Evolutionary conservation across 2,113 vertebrate genomes (phyloP), one percentile per base, ranked within the genome.

Genomic region (Oncorhynchus nerka): DNA sequence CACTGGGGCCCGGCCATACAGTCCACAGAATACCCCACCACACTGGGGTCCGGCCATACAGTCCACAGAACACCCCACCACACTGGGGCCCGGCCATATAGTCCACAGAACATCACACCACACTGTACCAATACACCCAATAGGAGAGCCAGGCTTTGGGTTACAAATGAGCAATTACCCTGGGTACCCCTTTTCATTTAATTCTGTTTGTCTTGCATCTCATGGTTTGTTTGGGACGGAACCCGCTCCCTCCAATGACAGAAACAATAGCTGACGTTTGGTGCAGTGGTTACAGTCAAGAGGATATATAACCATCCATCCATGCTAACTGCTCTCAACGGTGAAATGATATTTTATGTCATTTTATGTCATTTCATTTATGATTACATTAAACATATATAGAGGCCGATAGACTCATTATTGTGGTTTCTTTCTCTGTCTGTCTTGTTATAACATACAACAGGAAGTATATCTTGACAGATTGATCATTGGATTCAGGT

Each of bases 121-220:
- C 81, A 86, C 83, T 85, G 81, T 79, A 62, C 66, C 62, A 64
- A 69, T 82, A 78, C 79, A 86, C 70, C 84, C 77, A 84, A 79
- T 71, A 65, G 81, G 81, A 68, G 79, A 86, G 79, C 62, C 48
- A 59, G 78, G 76, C 82, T 85, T 88, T 85, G 39, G 79, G 79
- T 90, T 88, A 84, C 84, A 89, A 90, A 87, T 89, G 80, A 90
- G 59, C 83, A 85, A 85, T 89, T 84, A 87, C 79, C 49, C 79
- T 70, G 79, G 77, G 76, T 91, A 68, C 69, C 78, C 55, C 28
- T 59, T 84, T 84, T 78, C 30, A 81, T 89, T 83, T 80, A 83
- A 88, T 82, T 87, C 80, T 88, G 84, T 88, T 90, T 86, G 84
- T 88, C 80, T 91, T 88, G 76, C 81, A 83, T 88, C 80, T 86